A percentile compares a stretch with the other conserved stretches of the same genome.
phyloP scores from a whole-genome alignment of 2,113 vertebrate species.

The Oxyruncus cristatus region DNA sequence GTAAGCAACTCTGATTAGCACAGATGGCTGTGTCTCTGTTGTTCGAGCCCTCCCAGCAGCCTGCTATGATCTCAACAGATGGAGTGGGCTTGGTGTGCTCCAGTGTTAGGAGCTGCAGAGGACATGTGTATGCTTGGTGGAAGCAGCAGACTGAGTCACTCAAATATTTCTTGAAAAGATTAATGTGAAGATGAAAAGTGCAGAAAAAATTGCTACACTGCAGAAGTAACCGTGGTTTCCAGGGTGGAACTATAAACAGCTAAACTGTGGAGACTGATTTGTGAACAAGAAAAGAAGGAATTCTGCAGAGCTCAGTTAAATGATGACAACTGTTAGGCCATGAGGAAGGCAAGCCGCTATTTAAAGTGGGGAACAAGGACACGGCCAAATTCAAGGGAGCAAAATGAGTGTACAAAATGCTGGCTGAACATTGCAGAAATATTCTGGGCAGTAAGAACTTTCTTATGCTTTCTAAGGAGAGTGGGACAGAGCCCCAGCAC shows the following conservation, averaged over 20 bases:
- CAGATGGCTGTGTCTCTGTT: background rate
- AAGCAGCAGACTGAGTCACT: background rate
- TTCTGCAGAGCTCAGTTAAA: background rate
- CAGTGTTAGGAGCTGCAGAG: background rate
- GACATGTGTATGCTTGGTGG: background rate
- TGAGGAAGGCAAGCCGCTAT: background rate
- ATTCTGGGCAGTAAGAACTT: background rate
- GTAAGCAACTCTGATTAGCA: background rate
- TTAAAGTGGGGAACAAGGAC: background rate
- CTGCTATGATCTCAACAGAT: constrained; percentile 22
- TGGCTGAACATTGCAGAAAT: background rate
- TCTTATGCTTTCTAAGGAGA: background rate
- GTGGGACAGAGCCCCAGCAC: background rate
- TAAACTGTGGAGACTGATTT: background rate
- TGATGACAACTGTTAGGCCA: background rate
- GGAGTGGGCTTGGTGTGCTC: background rate
- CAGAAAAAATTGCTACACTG: background rate
- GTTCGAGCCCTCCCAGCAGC: background rate
- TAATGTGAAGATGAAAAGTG: background rate
- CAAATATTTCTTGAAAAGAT: constrained; percentile 23
- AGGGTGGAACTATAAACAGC: background rate
- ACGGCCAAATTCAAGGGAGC: background rate
- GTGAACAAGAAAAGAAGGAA: background rate
- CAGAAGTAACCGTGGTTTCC: background rate
- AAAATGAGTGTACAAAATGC: background rate